These are phyloP conservation scores for Otocyon megalotis DNA, from an alignment of 2,113 vertebrate genomes.

Conservation along the genomic window DNA sequence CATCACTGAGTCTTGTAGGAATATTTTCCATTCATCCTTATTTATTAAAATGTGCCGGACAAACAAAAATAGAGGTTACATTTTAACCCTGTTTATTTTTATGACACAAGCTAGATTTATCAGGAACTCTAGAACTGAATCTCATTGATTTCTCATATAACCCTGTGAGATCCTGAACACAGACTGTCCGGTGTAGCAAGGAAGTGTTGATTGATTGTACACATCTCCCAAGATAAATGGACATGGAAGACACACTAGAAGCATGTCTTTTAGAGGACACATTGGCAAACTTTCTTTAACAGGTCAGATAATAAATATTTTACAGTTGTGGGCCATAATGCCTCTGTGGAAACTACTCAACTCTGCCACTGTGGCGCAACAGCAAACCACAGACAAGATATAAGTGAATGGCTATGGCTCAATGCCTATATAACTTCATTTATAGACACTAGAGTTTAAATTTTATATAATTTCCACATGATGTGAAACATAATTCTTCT, in stretches of 20 bases:
- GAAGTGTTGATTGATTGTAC: not conserved
- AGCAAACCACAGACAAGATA: not conserved
- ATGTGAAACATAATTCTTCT: not conserved
- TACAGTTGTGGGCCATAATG: not conserved
- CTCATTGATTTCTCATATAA: not conserved
- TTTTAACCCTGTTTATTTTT: conserved; percentile 28
- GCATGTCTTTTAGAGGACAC: not conserved
- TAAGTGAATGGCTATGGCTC: not conserved
- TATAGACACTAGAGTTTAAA: not conserved
- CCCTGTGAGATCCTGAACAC: not conserved
- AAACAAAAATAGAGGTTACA: not conserved
- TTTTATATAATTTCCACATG: not conserved
- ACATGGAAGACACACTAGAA: not conserved
- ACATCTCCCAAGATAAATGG: not conserved
- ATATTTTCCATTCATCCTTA: conserved; percentile 40
- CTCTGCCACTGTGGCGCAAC: not conserved
- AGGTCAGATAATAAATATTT: not conserved
- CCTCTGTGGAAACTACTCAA: not conserved
- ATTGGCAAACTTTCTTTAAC: not conserved
- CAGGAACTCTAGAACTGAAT: not conserved
- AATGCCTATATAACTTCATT: not conserved
- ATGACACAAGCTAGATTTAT: not conserved
- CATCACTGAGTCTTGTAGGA: not conserved
- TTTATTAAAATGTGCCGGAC: not conserved
- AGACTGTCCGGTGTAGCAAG: not conserved